Evolutionary conservation across 2,113 vertebrate species (phyloP).

Genomic region (Sula dactylatra): DNA sequence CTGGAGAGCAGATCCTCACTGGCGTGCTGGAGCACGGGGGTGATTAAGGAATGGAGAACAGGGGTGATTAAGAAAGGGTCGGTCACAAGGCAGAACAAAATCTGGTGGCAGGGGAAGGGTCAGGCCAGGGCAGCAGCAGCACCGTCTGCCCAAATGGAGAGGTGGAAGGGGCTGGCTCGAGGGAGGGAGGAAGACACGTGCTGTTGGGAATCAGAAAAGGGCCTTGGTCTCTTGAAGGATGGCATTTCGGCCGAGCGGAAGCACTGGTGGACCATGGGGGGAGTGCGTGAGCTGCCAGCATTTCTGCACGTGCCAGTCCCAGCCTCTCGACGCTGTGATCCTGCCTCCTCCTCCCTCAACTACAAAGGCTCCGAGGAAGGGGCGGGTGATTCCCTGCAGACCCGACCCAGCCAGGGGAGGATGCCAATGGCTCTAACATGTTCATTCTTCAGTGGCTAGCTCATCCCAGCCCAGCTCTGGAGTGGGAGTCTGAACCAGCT

Average conservation of each 20-base stretch:
- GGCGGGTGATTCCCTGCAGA: fast-evolving
- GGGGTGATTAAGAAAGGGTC: background rate
- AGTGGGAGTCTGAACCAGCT: background rate
- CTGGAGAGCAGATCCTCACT: background rate
- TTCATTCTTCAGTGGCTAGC: background rate
- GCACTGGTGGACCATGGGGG: fast-evolving
- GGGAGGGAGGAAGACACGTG: background rate
- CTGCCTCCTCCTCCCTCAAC: background rate
- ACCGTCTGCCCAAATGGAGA: background rate
- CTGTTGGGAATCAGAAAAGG: background rate
- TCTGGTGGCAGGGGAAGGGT: background rate
- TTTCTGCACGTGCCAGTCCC: background rate
- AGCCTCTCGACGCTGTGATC: fast-evolving
- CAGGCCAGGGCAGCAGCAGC: background rate
- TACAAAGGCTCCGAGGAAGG: background rate
- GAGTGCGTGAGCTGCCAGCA: fast-evolving
- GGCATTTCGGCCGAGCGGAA: background rate
- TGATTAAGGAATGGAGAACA: background rate
- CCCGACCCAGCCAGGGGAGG: background rate
- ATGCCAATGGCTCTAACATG: background rate
- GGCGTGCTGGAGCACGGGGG: fast-evolving
- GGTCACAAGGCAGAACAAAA: background rate
- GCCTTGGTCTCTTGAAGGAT: fast-evolving
- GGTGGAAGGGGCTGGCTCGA: background rate
- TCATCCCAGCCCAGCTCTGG: background rate